Conservation (phyloP, 2,888 invertebrate species). For the Pristionchus arcanus region DNA sequence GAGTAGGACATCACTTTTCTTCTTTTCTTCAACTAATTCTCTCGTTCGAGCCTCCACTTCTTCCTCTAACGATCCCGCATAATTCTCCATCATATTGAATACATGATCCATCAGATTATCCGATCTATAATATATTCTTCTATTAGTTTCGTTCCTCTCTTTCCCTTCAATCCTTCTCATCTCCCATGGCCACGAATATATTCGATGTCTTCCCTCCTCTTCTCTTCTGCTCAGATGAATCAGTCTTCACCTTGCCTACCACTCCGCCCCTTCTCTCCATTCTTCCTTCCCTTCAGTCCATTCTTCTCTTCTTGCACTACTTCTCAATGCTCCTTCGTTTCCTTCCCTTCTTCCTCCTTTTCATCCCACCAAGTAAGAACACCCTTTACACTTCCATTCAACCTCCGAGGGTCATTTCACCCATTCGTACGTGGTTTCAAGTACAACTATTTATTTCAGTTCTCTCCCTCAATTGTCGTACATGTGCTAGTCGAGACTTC, state of each 20-base stretch:
- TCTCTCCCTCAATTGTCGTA: background rate
- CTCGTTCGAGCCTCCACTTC: constrained; percentile 69
- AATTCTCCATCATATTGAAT: constrained; percentile 74
- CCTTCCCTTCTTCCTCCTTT: constrained; percentile 2
- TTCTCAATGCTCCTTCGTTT: background rate
- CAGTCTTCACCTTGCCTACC: background rate
- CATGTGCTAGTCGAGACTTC: background rate
- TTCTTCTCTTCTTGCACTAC: constrained; percentile 20
- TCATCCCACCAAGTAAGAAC: background rate
- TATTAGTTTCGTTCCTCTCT: background rate
- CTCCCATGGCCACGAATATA: background rate
- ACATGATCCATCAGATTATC: constrained; percentile 78
- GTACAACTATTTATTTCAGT: background rate
- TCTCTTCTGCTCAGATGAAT: constrained; percentile 19
- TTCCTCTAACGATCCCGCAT: constrained; percentile 59
- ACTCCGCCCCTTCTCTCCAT: background rate
- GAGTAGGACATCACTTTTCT: constrained; percentile 72
- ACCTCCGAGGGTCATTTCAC: background rate
- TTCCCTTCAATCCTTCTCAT: background rate
- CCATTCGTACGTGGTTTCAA: too few relatives aligned
- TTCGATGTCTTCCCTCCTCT: background rate
- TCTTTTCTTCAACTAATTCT: constrained; percentile 76
- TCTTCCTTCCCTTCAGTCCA: background rate
- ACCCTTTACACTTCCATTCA: background rate
- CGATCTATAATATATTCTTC: constrained; percentile 60